Evolutionary conservation across 2,113 vertebrate species (phyloP).

Genomic region (Anthoscopus minutus): DNA sequence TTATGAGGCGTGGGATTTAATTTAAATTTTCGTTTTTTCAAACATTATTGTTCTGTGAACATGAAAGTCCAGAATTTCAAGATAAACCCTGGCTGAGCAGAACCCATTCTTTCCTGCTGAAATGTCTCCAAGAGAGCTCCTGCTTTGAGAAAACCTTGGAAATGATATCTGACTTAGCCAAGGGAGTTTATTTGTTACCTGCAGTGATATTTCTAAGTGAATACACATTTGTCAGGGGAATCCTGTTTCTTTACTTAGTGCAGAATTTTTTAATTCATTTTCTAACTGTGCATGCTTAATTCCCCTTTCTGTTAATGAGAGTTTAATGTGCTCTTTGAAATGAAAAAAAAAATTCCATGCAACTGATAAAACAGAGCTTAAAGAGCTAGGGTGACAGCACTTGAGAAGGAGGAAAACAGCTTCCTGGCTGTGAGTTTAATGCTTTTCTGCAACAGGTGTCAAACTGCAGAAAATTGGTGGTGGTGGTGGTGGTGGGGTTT

Average conservation of each 20-base stretch:
- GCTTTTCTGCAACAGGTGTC: background rate
- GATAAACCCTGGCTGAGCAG: conserved; percentile 35
- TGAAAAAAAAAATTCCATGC: background rate
- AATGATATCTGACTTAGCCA: conserved; percentile 6
- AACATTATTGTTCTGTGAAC: conserved; percentile 45
- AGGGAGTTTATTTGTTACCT: conserved; percentile 23
- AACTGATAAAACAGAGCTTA: conserved; percentile 32
- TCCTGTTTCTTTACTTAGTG: conserved; percentile 48
- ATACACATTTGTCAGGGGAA: conserved; percentile 52
- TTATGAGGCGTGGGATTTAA: conserved; percentile 50
- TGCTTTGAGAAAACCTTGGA: conserved; percentile 10
- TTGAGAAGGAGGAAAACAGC: background rate
- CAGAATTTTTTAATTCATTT: background rate
- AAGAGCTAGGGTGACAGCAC: background rate
- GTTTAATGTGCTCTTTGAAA: conserved; percentile 54
- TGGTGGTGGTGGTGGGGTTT: too few species aligned
- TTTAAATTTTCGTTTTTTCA: conserved; percentile 50
- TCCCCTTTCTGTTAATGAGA: conserved; percentile 60
- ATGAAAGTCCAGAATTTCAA: conserved; percentile 54
- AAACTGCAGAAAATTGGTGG: background rate
- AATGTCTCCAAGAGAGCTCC: background rate
- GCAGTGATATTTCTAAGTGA: conserved; percentile 55
- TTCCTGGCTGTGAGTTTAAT: conserved; percentile 25
- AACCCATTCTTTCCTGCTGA: conserved; percentile 13
- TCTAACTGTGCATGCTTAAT: conserved; percentile 45